These are phyloP conservation scores for Papilio aristodemus DNA, from an alignment of 1,140 invertebrate species.

Conservation along the genomic window DNA sequence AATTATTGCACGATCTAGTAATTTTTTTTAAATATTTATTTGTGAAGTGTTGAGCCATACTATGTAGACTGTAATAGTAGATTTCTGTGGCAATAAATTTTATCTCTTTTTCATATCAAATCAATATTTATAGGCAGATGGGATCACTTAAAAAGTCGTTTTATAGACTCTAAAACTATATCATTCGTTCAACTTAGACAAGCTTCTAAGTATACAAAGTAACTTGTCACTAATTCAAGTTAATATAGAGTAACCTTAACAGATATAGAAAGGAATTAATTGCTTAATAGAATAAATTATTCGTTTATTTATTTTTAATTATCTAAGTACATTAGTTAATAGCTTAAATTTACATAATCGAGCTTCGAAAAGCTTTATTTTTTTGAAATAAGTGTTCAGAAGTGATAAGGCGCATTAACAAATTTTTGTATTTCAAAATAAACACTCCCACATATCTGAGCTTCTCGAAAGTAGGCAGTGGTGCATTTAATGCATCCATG, in stretches of 20 bases:
- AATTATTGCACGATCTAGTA: no score
- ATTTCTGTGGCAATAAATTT: background rate
- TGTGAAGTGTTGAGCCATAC: no score
- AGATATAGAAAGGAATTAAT: background rate
- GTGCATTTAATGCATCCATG: no score
- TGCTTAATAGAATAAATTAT: background rate
- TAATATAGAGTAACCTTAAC: background rate
- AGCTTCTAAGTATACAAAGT: background rate
- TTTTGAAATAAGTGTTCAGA: no score
- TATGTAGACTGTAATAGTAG: no score
- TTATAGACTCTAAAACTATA: background rate
- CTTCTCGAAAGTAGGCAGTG: no score
- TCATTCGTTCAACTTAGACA: background rate
- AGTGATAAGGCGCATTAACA: no score
- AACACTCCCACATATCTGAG: no score
- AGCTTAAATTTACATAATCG: background rate
- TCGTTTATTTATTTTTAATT: constrained; percentile 7
- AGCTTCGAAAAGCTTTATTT: background rate
- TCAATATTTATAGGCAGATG: background rate
- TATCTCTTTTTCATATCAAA: background rate
- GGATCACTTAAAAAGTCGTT: background rate
- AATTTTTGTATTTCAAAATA: no score
- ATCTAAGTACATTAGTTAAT: background rate
- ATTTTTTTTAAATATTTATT: no score
- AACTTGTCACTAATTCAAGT: background rate